Conservation (phyloP, 2,888 invertebrate species). For the Nematopogon swammerdamellus region DNA sequence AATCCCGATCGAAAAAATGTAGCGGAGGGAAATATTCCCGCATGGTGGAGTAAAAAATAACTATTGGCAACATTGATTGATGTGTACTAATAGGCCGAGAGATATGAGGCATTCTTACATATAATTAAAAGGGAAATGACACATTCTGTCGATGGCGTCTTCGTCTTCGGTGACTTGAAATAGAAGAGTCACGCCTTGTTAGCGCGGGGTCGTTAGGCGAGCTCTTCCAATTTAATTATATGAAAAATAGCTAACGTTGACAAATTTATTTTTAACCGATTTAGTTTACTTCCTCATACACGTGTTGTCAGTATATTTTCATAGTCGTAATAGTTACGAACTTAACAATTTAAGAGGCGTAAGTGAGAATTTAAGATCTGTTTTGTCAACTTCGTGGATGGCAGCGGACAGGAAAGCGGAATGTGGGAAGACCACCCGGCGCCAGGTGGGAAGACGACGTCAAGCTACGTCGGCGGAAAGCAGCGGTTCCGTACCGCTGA, state of each 20-base stretch:
- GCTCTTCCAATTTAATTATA: constrained; percentile 33
- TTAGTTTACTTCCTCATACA: too few relatives aligned
- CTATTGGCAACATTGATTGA: constrained; percentile 59
- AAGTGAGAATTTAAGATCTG: too few relatives aligned
- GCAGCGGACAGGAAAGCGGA: too few relatives aligned
- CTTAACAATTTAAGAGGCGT: too few relatives aligned
- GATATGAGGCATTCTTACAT: constrained; percentile 39
- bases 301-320: too few relatives aligned
- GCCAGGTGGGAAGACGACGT: too few relatives aligned
- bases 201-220: constrained; percentile 52
- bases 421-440: too few relatives aligned
- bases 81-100: constrained; percentile 57
- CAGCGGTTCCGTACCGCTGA: too few relatives aligned
- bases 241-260: constrained; percentile 51
- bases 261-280: constrained; percentile 23
- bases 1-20: constrained; percentile 26
- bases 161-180: too few relatives aligned
- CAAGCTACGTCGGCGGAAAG: too few relatives aligned
- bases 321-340: too few relatives aligned
- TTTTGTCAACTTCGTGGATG: too few relatives aligned
- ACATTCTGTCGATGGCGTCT: constrained; percentile 49
- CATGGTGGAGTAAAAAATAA: constrained; percentile 47
- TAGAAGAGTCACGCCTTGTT: constrained; percentile 49
- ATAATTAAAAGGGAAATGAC: constrained; percentile 55
- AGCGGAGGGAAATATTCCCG: constrained; percentile 35